These are phyloP conservation scores for Monarcha castaneiventris DNA, from an alignment of 2,113 vertebrate species.

Conservation along the genomic window DNA sequence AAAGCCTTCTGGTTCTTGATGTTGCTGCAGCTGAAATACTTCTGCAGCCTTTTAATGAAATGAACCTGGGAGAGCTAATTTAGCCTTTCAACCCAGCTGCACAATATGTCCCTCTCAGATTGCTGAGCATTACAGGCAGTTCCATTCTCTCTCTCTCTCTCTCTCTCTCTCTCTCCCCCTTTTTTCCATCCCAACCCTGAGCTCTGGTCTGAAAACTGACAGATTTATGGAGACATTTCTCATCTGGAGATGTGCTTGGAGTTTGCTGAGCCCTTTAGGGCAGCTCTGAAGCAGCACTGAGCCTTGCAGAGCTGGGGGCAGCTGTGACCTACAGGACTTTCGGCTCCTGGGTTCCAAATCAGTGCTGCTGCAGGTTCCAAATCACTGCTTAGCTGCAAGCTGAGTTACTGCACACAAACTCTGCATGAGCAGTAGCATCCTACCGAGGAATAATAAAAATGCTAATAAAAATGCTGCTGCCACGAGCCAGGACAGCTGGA, in stretches of 20 bases:
- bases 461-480: background rate
- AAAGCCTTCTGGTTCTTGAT: background rate
- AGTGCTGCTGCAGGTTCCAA: background rate
- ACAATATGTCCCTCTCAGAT: accelerated
- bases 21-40: background rate
- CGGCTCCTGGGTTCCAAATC: background rate
- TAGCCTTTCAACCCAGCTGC: background rate
- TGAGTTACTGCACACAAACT: background rate
- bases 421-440: background rate
- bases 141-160: background rate
- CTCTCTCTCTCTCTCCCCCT: background rate
- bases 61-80: background rate
- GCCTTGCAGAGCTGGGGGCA: background rate
- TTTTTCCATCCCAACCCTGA: background rate
- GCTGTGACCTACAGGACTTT: background rate
- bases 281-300: background rate
- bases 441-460: background rate
- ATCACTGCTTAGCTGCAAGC: background rate
- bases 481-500: background rate
- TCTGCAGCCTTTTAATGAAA: background rate
- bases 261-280: background rate
- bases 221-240: background rate
- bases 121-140: background rate
- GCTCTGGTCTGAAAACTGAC: background rate
- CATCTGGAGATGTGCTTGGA: background rate